Evolutionary conservation across 1,140 invertebrate genomes (phyloP).

Genomic region (Temnothorax nylanderi): DNA sequence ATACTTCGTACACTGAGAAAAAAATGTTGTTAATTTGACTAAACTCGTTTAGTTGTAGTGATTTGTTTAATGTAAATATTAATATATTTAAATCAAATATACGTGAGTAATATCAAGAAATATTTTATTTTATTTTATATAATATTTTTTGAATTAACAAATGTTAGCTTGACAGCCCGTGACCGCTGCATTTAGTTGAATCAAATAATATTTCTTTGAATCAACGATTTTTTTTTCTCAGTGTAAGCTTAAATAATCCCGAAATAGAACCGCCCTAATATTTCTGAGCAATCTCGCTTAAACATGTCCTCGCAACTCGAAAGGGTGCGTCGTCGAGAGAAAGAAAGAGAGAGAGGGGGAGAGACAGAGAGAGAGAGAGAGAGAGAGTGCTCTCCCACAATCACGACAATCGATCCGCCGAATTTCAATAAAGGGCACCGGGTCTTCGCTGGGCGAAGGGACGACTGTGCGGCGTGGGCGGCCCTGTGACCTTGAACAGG

Average conservation of each 20-base stretch:
- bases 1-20: too few species aligned
- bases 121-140: too few species aligned
- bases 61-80: too few species aligned
- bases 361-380: not conserved
- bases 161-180: too few species aligned
- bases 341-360: not conserved
- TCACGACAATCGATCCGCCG: conserved; percentile 65
- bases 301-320: not conserved
- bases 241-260: not conserved
- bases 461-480: conserved; percentile 58
- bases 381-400: conserved; percentile 21
- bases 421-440: conserved; percentile 60
- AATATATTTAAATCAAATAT: too few species aligned
- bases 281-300: not conserved
- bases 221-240: too few species aligned
- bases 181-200: too few species aligned
- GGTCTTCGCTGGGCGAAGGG: conserved; percentile 58
- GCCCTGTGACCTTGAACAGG: conserved; percentile 81
- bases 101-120: too few species aligned
- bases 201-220: too few species aligned
- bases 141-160: too few species aligned
- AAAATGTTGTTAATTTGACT: too few species aligned
- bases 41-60: too few species aligned
- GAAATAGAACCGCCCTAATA: not conserved
- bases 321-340: conserved; percentile 1